Base-by-base conservation (phyloP, 2,797 vertebrate species). In the Myripristis murdjan region DNA sequence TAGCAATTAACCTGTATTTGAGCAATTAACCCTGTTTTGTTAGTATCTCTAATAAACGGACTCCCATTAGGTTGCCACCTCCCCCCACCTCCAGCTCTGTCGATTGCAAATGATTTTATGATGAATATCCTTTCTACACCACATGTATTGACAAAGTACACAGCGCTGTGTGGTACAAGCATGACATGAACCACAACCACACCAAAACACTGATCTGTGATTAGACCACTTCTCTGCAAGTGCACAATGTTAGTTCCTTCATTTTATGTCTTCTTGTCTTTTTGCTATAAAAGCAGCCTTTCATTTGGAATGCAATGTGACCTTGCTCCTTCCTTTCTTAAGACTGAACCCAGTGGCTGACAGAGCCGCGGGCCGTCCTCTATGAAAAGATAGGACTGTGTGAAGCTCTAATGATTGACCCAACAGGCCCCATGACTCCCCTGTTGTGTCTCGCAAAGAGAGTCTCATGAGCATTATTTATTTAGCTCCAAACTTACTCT, bases 301-400 rank as follows among this genome's bases (percentile, higher is more conserved):
- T 89, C 73, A 85, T 70, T 53, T 57, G 47, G 52, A 65, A 54
- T 70, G 86, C 60, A 88, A 79, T 70, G 85, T 90, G 89, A 90
- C 84, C 67, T 75, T 48, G 22, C 64, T 47, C 77, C 77, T 31
- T 39, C 52, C 64, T 79, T 76, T 86, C 84, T 82, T 81, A 82
- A 84, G 78, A 68, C 80, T 47, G 82, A 37, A 66, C 64, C 73
- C 81, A 33, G 79, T 63, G 76, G 79, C 75, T 79, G 81, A 80
- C 80, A 67, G 72, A 79, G 87, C 89, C 58, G 33, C 55, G 3
- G 87, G 88, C 79, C 73, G 79, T 85, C 81, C 20, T 46, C 64
- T 26, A 89, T 92, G 89, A 93, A 92, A 90, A 92, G 87, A 91
- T 70, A 64, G 77, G 81, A 78, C 83, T 92, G 92, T 92, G 71